Base-by-base conservation (phyloP, 2,888 invertebrate genomes). In the Drosophila siamana region DNA sequence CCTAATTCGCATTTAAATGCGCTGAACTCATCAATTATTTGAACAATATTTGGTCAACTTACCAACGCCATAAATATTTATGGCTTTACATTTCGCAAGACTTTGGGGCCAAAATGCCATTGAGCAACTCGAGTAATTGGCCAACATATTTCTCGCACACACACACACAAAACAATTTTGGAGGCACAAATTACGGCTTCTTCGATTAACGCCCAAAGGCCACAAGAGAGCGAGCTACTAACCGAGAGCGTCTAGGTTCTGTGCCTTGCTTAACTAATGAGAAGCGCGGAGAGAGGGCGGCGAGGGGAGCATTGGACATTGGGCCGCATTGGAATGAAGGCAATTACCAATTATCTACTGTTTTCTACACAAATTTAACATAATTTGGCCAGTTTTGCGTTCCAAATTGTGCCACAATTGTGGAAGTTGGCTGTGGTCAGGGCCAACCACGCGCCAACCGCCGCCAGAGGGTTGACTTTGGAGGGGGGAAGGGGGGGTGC, bases 341-440 rank as follows among this genome's bases (percentile, higher is more conserved):
- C 89, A 89, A 88, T 88, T 88, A 89, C 87, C 88, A 88, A 88
- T 88, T 88, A 88, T 89, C 88, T 84, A 88, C 89, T 89, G 88
- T 88, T 88, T 84, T 89, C 87, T 74, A 84, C 86, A 86, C 88
- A 88, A 88, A 89, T 88, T 88, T 88, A 88, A 83, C 88, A 89
- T 89, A 79, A 88, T 86, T 86, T 88, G 86, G 81, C 80, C 86
- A 86, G 88, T 86, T 87, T 86, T 86, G 88, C 85, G 88, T 85
- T 85, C 86, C 86, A 81, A 86, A 86, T 86, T 86, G 86, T 83
- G 86, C 68, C 88, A 74, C 85, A 86, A 83, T 87, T 86, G 79
- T 86, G 86, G 86, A 86, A 83, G 88, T 86, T 86, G 86, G 78
- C 88, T 86, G 88, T 86, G 86, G 86, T 86, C 86, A 86, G 88